A percentile compares a stretch with the other conserved stretches of the same genome.
Evolutionary conservation across 2,888 invertebrate genomes (phyloP).

Genomic region (Theristus sp.): DNA sequence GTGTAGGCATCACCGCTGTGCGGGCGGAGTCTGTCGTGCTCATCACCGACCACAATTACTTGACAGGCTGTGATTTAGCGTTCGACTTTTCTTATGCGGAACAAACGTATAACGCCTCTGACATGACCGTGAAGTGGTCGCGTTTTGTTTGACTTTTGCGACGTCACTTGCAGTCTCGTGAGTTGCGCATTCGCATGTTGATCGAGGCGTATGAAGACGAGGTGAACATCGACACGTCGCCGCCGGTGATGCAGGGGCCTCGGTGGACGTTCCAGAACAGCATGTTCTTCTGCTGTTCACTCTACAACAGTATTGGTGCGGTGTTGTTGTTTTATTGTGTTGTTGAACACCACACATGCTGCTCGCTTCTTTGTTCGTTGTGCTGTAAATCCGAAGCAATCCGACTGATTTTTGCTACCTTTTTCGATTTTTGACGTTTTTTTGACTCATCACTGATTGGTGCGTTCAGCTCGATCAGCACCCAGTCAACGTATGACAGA

Average conservation of each 20-base stretch:
- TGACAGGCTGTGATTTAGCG: too few relatives aligned
- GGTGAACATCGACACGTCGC: neutral
- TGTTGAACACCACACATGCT: neutral
- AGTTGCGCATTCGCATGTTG: neutral
- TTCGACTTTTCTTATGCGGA: too few relatives aligned
- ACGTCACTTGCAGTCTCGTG: neutral
- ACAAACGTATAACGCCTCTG: neutral
- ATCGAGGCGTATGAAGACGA: neutral
- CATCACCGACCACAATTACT: too few relatives aligned
- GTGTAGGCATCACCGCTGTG: too few relatives aligned
- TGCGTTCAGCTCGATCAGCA: too few relatives aligned
- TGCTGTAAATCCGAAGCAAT: too few relatives aligned
- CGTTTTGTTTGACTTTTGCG: neutral
- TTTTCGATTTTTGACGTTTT: too few relatives aligned
- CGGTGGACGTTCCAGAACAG: neutral
- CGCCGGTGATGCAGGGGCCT: neutral
- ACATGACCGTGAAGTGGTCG: neutral
- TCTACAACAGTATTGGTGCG: conserved; percentile 1
- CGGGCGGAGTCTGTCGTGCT: too few relatives aligned
- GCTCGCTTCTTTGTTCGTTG: too few relatives aligned
- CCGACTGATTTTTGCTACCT: too few relatives aligned
- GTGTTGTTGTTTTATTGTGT: neutral
- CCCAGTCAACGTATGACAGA: too few relatives aligned
- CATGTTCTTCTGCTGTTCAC: neutral
- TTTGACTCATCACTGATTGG: too few relatives aligned